Evolutionary conservation across 1,140 invertebrate genomes (phyloP), one percentile per base, ranked within the genome.

Genomic region (Gryllus bimaculatus): DNA sequence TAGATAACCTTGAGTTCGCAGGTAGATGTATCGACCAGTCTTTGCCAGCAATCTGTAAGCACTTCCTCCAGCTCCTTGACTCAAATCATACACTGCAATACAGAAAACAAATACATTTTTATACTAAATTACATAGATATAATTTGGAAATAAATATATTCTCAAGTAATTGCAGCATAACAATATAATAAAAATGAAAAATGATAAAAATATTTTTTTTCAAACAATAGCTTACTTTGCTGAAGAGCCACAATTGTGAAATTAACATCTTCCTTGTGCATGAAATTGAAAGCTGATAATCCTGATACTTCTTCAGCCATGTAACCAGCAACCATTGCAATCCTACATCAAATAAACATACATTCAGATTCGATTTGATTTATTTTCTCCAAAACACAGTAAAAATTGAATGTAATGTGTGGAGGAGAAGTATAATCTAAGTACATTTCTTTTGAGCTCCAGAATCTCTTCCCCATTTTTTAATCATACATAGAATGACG

Each of bases 241-340:
- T 92, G 88, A 78, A 96, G 88, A 0, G 93, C 94, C 49, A 95
- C 91, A 83, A 95, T 91, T 12, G 94, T 92, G 91, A 93, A 96
- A 81, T 91, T 88, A 8, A 94, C 92, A 84, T 96, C 95, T 76
- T 96, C 93, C 78, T 90, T 89, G 85, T 95, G 93, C 91, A 96
- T 96, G 83, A 93, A 96, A 80, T 90, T 91, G 83, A 96, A 96
- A 0, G 93, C 94, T 80, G 92, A 94, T 49, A 91, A 84, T 8
- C 94, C 94, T 39, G 89, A 89, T 10, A 96, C 93, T 86, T 96
- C 94, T 78, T 93, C 90, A 1, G 91, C 90, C 90, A 96, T 90
- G 84, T 95, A 95, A 3, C 95, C 95, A 48, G 94, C 93, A 3
- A 95, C 92, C 20, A 93, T 87, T 0, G 94, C 93, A 80, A 96